Evolutionary conservation across 2,113 vertebrate genomes (phyloP).

Genomic region (Cyprinodon tularosa): DNA sequence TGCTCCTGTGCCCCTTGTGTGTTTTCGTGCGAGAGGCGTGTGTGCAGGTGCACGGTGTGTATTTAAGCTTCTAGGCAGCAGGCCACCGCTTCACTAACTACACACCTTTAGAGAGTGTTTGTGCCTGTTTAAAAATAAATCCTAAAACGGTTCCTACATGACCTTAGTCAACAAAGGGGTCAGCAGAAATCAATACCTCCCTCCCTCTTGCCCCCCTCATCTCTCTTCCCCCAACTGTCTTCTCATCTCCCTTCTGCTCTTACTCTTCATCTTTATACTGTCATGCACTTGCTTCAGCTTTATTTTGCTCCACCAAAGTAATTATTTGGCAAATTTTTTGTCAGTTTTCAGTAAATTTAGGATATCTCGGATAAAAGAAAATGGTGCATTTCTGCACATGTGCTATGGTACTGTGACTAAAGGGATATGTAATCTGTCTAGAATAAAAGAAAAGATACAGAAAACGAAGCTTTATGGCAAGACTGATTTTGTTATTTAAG

Average conservation of each 20-base stretch:
- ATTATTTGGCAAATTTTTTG: background rate
- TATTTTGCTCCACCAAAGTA: constrained; percentile 9
- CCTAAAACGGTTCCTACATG: constrained; percentile 76
- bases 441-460: constrained; percentile 13
- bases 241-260: constrained; percentile 59
- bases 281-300: constrained; percentile 24
- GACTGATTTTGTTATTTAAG: constrained; percentile 65
- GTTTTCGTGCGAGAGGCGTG: constrained; percentile 19
- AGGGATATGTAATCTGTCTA: background rate
- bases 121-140: constrained; percentile 79
- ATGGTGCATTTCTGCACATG: background rate
- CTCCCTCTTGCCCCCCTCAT: constrained; percentile 60
- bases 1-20: constrained; percentile 8
- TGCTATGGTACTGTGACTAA: background rate
- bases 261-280: constrained; percentile 50
- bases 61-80: constrained; percentile 56
- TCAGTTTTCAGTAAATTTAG: constrained; percentile 18
- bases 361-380: constrained; percentile 2
- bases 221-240: constrained; percentile 64
- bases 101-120: constrained; percentile 62
- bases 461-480: constrained; percentile 44
- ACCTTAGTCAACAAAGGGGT: constrained; percentile 82
- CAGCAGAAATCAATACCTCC: constrained; percentile 80
- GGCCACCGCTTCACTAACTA: constrained; percentile 43
- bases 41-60: constrained; percentile 24